phyloP scores from a whole-genome alignment of 2,888 invertebrate genomes.

The Eurytoma californica region DNA sequence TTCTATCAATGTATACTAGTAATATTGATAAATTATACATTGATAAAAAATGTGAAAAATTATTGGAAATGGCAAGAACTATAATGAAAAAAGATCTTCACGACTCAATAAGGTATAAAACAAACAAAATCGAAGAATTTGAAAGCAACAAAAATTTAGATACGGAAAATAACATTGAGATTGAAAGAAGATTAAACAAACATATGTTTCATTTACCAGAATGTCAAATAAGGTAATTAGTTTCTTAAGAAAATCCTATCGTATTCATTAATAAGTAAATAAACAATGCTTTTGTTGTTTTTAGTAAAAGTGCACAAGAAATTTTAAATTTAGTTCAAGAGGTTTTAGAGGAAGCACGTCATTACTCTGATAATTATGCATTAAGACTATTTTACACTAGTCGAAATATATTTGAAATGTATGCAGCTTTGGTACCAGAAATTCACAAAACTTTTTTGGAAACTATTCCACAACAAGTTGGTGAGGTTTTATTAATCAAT shows the following conservation, averaged over 20 bases:
- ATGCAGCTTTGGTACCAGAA: conserved; percentile 85
- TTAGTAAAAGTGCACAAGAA: conserved; percentile 80
- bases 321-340: conserved; percentile 80
- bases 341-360: conserved; percentile 82
- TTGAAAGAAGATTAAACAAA: conserved; percentile 66
- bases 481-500: conserved; percentile 74
- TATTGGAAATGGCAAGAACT: conserved; percentile 81
- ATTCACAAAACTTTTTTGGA: conserved; percentile 87
- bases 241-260: conserved; percentile 24
- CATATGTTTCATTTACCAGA: conserved; percentile 75
- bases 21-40: conserved; percentile 87
- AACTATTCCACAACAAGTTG: conserved; percentile 91
- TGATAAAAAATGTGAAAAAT: conserved; percentile 84
- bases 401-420: conserved; percentile 85
- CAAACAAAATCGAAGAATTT: conserved; percentile 62
- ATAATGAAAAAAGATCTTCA: conserved; percentile 90
- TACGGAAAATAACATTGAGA: conserved; percentile 15
- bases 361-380: conserved; percentile 80
- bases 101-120: conserved; percentile 77
- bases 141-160: conserved; percentile 49
- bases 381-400: conserved; percentile 83
- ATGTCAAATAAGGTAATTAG: conserved; percentile 76
- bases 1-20: conserved; percentile 82
- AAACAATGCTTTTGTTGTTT: conserved; percentile 62
- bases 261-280: not conserved